Percentiles rank a stretch among this genome's conserved stretches.
Conservation (phyloP, 1,140 invertebrate species). For the Pinna nobilis region DNA sequence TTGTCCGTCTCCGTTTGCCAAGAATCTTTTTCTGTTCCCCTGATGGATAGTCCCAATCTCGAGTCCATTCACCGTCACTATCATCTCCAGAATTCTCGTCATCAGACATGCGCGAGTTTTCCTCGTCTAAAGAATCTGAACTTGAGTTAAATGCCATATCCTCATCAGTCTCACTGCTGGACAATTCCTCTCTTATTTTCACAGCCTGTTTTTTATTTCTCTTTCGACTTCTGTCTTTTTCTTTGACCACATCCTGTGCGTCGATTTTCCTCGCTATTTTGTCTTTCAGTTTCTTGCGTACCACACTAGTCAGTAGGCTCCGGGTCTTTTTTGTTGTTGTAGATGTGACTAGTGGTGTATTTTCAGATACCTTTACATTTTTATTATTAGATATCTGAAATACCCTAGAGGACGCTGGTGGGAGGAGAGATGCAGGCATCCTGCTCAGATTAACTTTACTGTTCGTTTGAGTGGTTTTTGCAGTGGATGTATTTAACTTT, state of each 20-base stretch:
- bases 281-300: neutral
- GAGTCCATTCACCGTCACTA: neutral
- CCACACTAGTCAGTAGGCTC: neutral
- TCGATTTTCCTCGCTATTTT: neutral
- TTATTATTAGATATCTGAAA: too few relatives aligned
- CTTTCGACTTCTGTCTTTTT: neutral
- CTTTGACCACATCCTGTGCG: neutral
- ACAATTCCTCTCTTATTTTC: neutral
- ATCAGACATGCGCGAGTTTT: too few relatives aligned
- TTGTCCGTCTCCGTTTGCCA: neutral
- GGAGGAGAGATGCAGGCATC: too few relatives aligned
- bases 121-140: too few relatives aligned
- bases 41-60: conserved; percentile 3
- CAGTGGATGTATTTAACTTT: too few relatives aligned
- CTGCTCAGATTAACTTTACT: too few relatives aligned
- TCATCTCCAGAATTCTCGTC: too few relatives aligned
- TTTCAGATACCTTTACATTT: too few relatives aligned
- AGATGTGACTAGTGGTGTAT: too few relatives aligned
- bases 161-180: too few relatives aligned
- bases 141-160: neutral
- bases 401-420: too few relatives aligned
- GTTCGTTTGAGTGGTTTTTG: too few relatives aligned
- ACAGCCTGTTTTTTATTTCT: conserved; percentile 3
- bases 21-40: neutral
- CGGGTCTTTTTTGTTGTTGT: neutral